A percentile compares a stretch with the other conserved stretches of the same genome.
Evolutionary conservation across 2,797 vertebrate species (phyloP).

Genomic region (Hippopotamyrus pictus): DNA sequence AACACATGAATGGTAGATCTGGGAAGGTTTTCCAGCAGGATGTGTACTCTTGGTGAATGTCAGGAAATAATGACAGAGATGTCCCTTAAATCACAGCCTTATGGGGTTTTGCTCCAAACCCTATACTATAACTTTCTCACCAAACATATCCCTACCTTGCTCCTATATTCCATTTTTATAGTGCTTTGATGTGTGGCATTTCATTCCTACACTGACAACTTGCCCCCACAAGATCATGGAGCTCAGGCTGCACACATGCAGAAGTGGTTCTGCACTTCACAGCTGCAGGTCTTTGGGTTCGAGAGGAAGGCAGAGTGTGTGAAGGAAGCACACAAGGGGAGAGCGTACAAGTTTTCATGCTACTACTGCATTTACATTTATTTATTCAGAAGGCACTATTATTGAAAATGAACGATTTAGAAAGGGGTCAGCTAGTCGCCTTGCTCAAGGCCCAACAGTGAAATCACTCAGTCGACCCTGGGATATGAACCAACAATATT

Average conservation of each 20-base stretch:
- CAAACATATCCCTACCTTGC: not conserved
- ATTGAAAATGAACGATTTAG: not conserved
- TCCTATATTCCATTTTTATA: not conserved
- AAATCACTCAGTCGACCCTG: not conserved
- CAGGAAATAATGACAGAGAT: not conserved
- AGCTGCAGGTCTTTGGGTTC: not conserved
- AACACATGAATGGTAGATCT: not conserved
- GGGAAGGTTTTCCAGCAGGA: not conserved
- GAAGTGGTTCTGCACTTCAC: not conserved
- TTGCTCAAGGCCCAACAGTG: not conserved
- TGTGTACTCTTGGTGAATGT: not conserved
- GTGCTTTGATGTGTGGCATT: not conserved
- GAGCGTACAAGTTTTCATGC: not conserved
- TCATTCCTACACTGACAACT: not conserved
- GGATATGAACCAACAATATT: not conserved
- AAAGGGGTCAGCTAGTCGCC: not conserved
- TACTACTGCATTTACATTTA: not conserved
- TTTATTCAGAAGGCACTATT: not conserved
- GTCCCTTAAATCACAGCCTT: not conserved
- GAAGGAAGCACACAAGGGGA: not conserved
- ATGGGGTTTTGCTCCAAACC: not conserved
- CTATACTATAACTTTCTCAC: not conserved
- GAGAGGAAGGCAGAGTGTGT: not conserved
- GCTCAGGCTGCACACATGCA: not conserved
- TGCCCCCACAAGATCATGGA: not conserved